Base-by-base conservation (phyloP, 2,113 vertebrate genomes). In the Oreotrochilus melanogaster region DNA sequence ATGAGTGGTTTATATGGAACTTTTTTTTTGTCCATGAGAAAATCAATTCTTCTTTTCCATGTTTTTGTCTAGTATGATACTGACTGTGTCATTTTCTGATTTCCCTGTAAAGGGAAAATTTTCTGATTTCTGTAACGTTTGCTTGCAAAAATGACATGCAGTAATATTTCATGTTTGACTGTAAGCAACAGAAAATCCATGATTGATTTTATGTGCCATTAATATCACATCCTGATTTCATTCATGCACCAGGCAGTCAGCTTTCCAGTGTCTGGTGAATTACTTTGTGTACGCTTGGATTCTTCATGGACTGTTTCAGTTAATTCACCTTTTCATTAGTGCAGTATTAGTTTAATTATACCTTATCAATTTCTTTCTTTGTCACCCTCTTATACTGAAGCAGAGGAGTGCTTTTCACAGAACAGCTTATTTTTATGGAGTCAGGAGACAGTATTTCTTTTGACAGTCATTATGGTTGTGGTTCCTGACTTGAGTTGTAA, bases 281-380 rank as follows among this genome's bases (percentile, higher is more conserved):
- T 88, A 33, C 39, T 90, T 78, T 76, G 43, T 79, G 27, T 73
- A 33, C n/a, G 15, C 60, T 56, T 67, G 43, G 54, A 43, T 76
- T 28, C 50, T 87, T 94, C 53, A 39, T 31, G 30, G 35, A 18
- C 17, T 80, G 54, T 86, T 92, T 80, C 62, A 92, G 70, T 93
- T 94, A 94, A 67, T 80, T 56, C 88, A 83, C 64, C 78, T 94
- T 91, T 82, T 95, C 71, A 74, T 93, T 92, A 92, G 22, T 54
- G 43, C 28, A 5, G 37, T 47, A 33, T 88, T 93, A 67, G 42
- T 62, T 76, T 83, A 93, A 88, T 88, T 86, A 94, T 57, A 73
- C 60, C 92, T 93, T 94, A 95, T 93, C 82, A 76, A 78, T 76
- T 85, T 71, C 25, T 80, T 89, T 2, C 22, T 65, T 76, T 91